Evolutionary conservation across 2,113 vertebrate species (phyloP).

Genomic region (Phalacrocorax pelagicus): DNA sequence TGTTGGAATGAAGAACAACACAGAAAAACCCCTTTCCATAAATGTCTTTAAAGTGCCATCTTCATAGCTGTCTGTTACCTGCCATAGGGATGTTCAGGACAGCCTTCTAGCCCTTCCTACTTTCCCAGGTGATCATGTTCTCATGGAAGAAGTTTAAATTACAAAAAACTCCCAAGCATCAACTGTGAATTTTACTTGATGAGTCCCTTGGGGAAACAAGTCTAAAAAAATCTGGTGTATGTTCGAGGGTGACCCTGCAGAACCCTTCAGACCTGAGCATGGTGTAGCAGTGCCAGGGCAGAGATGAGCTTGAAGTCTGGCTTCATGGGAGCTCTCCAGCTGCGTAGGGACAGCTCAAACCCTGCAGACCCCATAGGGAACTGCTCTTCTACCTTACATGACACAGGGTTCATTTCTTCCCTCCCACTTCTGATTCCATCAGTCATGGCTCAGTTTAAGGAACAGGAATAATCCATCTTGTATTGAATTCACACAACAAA

Average conservation of each 20-base stretch:
- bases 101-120: not conserved
- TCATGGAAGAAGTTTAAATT: not conserved
- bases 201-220: not conserved
- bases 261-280: rapidly evolving
- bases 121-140: not conserved
- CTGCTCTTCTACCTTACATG: not conserved
- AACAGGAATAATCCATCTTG: not conserved
- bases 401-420: not conserved
- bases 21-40: not conserved
- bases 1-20: not conserved
- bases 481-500: not conserved
- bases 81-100: not conserved
- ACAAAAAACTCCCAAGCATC: not conserved
- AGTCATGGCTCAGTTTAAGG: not conserved
- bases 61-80: not conserved
- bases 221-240: not conserved
- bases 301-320: not conserved
- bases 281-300: not conserved
- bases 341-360: not conserved
- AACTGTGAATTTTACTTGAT: not conserved
- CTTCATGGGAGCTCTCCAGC: not conserved
- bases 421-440: not conserved
- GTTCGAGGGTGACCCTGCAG: not conserved
- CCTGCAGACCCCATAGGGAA: rapidly evolving
- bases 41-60: not conserved